Evolutionary conservation across 2,888 invertebrate genomes (phyloP), one percentile per base, ranked within the genome.

Genomic region (Rhagium mordax): DNA sequence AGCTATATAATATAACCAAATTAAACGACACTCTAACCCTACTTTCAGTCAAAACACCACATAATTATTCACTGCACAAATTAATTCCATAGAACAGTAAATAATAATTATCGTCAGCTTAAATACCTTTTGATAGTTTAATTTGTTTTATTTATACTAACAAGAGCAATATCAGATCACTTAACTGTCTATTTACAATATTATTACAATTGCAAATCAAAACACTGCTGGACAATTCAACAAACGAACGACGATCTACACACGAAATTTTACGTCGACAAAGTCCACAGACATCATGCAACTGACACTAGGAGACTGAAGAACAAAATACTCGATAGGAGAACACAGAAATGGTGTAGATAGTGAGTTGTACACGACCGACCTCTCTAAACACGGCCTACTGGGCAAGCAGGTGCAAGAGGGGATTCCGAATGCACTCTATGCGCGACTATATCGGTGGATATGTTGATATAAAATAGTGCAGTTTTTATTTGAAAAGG

Each of bases 401-500:
- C 57, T 57, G 41, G 67, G 57, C 67, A 67, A 57, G 57, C 67
- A 67, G 67, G 67, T 67, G 67, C 67, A 67, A 67, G 67, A 67
- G 67, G 67, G 67, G 67, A 67, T 47, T 67, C 57, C 67, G 53
- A 65, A 53, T 65, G 65, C 65, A 65, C 49, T 33, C 29, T 24
- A 20, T 18, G 53, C 15, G 65, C 55, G 47, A 57, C 57, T 67
- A 20, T 41, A 51, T 29, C 27, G 6, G 10, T 20, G 49, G 29
- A 49, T n/a, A n/a, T 49, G 21, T 29, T 47, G 29, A 15, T n/a
- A n/a, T n/a, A n/a, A n/a, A n/a, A n/a, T 41, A 47, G 61, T 61
- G 61, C 61, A 47, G 15, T 53, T 55, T 64, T 64, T 61, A 47
- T 61, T 64, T 64, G 15, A 18, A n/a, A 27, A 5, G 24, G 24